Evolutionary conservation across 2,888 invertebrate genomes (phyloP), one percentile per base, ranked within the genome.

Genomic region (Noctuana brunneofusca): DNA sequence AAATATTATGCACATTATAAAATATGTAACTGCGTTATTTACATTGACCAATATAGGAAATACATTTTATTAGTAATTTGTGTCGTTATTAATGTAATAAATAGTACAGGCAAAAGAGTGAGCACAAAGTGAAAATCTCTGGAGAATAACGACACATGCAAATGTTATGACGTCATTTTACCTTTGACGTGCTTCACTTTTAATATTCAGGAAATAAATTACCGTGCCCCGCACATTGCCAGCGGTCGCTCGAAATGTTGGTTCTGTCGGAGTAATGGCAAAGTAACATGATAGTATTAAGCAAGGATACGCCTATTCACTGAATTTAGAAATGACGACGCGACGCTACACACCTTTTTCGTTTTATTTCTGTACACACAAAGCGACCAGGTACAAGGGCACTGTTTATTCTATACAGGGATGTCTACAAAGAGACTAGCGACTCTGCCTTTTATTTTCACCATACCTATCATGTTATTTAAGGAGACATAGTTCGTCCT

Each of bases 251-350:
- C 73, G 79, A 82, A 81, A 81, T 83, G 78, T 83, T 85, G 80
- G 75, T 80, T 73, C 69, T 83, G 80, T 84, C 69, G 83, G 79
- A 84, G 78, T 85, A 83, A 87, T 83, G 20, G 46, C 20, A 20
- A 46, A 46, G 46, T 20, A 20, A 46, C 20, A 46, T 46, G 46
- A 20, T 46, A 22, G 20, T 18, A 46, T 46, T 46, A 22, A 22
- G 12, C 18, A 9, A 20, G 20, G 46, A 20, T 22, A 20, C 46
- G 12, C 46, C 46, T 46, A 46, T 16, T 41, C 41, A 16, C 16
- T 16, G 16, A 41, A 41, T 41, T 16, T 41, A 41, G 41, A 41
- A 41, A 41, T 41, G 14, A 41, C 41, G 35, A 38, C 35, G 14
- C 14, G n/a, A 3, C n/a, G 35, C 35, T 38, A 38, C 35, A 38